phyloP scores from a whole-genome alignment of 2,113 vertebrate species.

The Bos taurus region ARS-UCD2.0 NC_037354.1:16221501-16222000 shows the following conservation, averaged over 20 bases:
- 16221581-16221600: not conserved
- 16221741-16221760: not conserved
- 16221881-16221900: not conserved
- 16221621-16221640: not conserved
- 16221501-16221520: too few species aligned
- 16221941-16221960: not conserved
- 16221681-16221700: not conserved
- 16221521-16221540: not conserved
- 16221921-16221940: not conserved
- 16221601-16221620: not conserved
- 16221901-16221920: not conserved
- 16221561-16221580: not conserved
- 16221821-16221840: not conserved
- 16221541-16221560: not conserved
- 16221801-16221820: not conserved
- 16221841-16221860: not conserved
- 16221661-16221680: not conserved
- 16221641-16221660: not conserved
- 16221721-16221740: not conserved
- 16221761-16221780: not conserved
- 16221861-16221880: not conserved
- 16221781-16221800: not conserved
- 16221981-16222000: not conserved
- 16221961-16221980: not conserved
- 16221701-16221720: not conserved